Base-by-base conservation (phyloP, 2,888 invertebrate genomes). In the Margaritifera margaritifera region DNA sequence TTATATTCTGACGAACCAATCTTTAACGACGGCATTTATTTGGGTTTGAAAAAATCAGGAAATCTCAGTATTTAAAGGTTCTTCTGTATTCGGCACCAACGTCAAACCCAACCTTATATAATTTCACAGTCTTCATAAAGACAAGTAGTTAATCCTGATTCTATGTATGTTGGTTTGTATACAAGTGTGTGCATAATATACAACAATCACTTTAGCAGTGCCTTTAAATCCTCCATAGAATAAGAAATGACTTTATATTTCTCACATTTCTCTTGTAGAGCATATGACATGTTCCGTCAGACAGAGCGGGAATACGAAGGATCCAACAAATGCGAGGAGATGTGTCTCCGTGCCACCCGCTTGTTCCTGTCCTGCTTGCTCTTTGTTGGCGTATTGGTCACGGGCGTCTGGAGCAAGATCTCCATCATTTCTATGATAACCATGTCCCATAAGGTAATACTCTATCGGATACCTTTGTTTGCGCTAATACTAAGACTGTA, bases 321-420 rank as follows among this genome's bases (percentile, higher is more conserved):
- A 19, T 70, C 70, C 24, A 74, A 68, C 8, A 75, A 76, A 24
- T 67, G 73, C 19, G 80, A 80, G 68, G 73, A 71, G 55, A 69
- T 69, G n/a, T 62, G 76, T 6, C 62, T 80, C 11, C 74, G 75
- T 42, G 56, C 86, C 15, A 66, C 86, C 50, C 87, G 90, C 68
- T 81, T 95, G 73, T 87, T 95, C 82, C 95, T 96, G 22, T 97
- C 96, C 90, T 90, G 95, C 79, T 89, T 96, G 79, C 96, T 96
- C 69, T 96, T 97, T 89, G 89, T 94, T 62, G 93, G 95, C 84
- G 96, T 97, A 76, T 92, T 97, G 82, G 93, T 92, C 6, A 94
- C 94, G 67, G 96, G 95, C 59, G 95, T 68, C 1, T 18, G 65
- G 4, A 66, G 51, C 51, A 72, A 68, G 57, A 54, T 72, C 18